Evolutionary conservation across 1,140 invertebrate species (phyloP).

Genomic region (Saccostrea echinata): DNA sequence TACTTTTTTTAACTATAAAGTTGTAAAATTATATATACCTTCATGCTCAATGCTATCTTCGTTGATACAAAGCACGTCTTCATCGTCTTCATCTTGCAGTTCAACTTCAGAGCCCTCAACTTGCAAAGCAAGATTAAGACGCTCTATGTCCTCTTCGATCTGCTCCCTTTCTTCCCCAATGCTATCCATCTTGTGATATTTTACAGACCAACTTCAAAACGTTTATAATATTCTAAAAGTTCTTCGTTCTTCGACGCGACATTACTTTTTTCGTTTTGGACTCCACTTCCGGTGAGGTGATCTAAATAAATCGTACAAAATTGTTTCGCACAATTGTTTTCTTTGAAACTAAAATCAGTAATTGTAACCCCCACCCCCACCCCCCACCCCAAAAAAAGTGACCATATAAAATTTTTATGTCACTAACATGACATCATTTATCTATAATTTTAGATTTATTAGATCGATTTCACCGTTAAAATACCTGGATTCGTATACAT

Average conservation of each 20-base stretch:
- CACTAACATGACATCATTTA: no score
- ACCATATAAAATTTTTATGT: no score
- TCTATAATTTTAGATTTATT: no score
- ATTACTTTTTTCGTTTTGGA: background rate
- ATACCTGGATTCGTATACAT: no score
- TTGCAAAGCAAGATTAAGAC: slow-evolving; percentile 26
- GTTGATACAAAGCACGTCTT: background rate
- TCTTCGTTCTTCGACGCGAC: background rate
- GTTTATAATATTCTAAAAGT: background rate
- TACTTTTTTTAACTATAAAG: background rate
- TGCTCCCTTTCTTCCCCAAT: slow-evolving; percentile 33
- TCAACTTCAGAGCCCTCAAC: background rate
- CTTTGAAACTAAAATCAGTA: no score
- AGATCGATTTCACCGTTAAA: no score
- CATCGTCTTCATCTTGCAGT: slow-evolving; percentile 22
- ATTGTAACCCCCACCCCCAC: no score
- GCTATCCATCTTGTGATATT: background rate
- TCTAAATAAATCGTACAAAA: background rate
- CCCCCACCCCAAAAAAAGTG: no score
- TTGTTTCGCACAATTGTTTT: no score
- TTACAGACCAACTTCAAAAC: background rate
- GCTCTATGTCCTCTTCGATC: slow-evolving; percentile 32
- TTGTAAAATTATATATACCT: background rate
- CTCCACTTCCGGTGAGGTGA: background rate
- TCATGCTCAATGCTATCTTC: slow-evolving; percentile 17